Evolutionary conservation across 1,140 invertebrate species (phyloP).

Genomic region (Polypedilum pembai): DNA sequence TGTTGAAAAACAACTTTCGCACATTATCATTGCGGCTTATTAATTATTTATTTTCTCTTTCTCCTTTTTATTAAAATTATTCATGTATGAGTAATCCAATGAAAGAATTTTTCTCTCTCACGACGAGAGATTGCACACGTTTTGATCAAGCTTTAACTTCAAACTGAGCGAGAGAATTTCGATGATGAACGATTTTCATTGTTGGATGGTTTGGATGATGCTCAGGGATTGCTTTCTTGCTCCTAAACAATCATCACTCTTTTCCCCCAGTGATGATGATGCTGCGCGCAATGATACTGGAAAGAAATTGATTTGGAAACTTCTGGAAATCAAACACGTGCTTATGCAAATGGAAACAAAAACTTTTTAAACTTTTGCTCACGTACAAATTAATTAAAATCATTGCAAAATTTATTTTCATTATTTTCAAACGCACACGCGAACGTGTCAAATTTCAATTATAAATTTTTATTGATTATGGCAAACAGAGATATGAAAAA

Average conservation of each 20-base stretch:
- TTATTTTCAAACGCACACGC: neutral
- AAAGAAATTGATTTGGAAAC: neutral
- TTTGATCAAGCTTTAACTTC: neutral
- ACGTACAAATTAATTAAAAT: too few species aligned
- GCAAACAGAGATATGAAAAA: too few species aligned
- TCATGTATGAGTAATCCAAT: neutral
- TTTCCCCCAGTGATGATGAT: conserved; percentile 5
- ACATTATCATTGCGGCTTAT: conserved; percentile 11
- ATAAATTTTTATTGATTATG: neutral
- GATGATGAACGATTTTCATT: conserved; percentile 3
- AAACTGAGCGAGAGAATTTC: neutral
- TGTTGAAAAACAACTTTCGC: neutral
- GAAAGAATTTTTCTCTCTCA: neutral
- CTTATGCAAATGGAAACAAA: neutral
- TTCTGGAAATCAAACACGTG: neutral
- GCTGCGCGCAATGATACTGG: neutral
- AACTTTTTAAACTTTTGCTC: too few species aligned
- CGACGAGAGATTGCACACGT: neutral
- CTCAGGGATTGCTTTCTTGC: neutral
- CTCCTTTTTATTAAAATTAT: neutral
- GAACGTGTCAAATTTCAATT: conserved; percentile 3
- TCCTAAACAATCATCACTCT: neutral
- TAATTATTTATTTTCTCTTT: conserved; percentile 5
- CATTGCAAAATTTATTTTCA: too few species aligned
- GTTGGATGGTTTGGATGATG: conserved; percentile 9